Evolutionary conservation across 2,888 invertebrate genomes (phyloP), one percentile per base, ranked within the genome.

Genomic region (Tolmerus cingulatus): DNA sequence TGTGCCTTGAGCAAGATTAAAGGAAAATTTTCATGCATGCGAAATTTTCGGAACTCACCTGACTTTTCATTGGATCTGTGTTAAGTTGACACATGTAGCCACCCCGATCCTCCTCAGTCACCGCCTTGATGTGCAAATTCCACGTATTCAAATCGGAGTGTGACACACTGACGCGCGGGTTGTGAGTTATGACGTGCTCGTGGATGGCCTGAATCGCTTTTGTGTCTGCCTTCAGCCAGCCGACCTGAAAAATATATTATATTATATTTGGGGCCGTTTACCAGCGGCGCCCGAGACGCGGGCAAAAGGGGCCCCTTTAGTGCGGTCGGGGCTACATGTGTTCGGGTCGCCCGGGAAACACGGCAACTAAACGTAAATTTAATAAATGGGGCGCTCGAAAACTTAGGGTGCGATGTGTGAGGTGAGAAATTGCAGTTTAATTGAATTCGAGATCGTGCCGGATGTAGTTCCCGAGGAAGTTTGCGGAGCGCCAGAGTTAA

Each of bases 81-180:
- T 98, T 98, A 91, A 98, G 96, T 93, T 98, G 98, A 93, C 98
- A 98, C 97, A 97, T 97, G 93, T 98, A 98, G 90, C 96, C 95
- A 43, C 98, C 98, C 81, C 96, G 95, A 92, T 98, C 98, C 91
- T 97, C 97, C 91, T 96, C 96, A 90, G 97, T 96, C 2, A 97
- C 96, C 90, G 96, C 95, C 91, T 95, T 96, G 91, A 98, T 97
- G 92, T 97, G 97, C 89, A 98, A 94, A 93, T 97, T 97, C 98
- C 98, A 98, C 90, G 96, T 96, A 89, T 95, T 94, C 92, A 96
- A 96, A 91, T 97, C 97, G 91, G 95, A 95, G 92, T 97, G 97
- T 46, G 97, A 96, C 87, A 97, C 97, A 76, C 95, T 95, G 78
- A 98, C 96, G 89, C 97, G 94, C 88, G 96, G 96, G 93, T 98